These are phyloP conservation scores for Octodonta nipae DNA, from an alignment of 2,888 invertebrate species.

Conservation along the genomic window DNA sequence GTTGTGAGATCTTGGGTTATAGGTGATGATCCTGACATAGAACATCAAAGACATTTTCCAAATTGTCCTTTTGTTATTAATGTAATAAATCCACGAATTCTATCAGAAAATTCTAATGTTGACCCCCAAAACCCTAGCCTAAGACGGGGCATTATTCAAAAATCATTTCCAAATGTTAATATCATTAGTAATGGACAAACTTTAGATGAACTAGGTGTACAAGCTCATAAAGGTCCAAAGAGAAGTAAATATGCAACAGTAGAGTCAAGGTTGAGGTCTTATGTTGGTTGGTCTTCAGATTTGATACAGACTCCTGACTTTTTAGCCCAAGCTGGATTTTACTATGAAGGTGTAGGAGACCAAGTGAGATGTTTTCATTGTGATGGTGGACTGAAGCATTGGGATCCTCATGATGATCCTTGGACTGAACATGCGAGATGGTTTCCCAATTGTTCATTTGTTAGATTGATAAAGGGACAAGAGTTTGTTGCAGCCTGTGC, in stretches of 20 bases:
- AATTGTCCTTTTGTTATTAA: conserved; percentile 42
- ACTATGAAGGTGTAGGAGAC: conserved; percentile 60
- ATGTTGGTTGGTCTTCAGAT: conserved; percentile 61
- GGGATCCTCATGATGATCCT: conserved; percentile 81
- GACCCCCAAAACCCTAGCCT: conserved; percentile 13
- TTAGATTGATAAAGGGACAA: conserved; percentile 66
- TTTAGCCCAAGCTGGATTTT: conserved; percentile 79
- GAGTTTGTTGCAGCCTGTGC: conserved; percentile 52
- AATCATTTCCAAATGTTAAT: conserved; percentile 18
- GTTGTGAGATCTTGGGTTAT: conserved; percentile 51
- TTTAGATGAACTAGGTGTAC: conserved; percentile 46
- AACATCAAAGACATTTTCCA: conserved; percentile 52
- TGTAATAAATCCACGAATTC: conserved; percentile 32
- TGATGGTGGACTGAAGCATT: conserved; percentile 79
- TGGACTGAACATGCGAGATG: conserved; percentile 90
- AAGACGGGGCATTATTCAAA: conserved; percentile 25
- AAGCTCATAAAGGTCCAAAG: conserved; percentile 45
- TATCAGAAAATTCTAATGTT: conserved; percentile 10
- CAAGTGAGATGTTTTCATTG: conserved; percentile 88
- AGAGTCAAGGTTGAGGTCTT: conserved; percentile 57
- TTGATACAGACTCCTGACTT: conserved; percentile 62
- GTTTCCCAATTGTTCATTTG: conserved; percentile 81
- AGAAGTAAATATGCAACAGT: conserved; percentile 55
- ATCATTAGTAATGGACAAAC: conserved; percentile 32
- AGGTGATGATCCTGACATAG: conserved; percentile 54